phyloP scores from a whole-genome alignment of 2,888 invertebrate genomes.

The Sinopyrophorus schimmeli region DNA sequence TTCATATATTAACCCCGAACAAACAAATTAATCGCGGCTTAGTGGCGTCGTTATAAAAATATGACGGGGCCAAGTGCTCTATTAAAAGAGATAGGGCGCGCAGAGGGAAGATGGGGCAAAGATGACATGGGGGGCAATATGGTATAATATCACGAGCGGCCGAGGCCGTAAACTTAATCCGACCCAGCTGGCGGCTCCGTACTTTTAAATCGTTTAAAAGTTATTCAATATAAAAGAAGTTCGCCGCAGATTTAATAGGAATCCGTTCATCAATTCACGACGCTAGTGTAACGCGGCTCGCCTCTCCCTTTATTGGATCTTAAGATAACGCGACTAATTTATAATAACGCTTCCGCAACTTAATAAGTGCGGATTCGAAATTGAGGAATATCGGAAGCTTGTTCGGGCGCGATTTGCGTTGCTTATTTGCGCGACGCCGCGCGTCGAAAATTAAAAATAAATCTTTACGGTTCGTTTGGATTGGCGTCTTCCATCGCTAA shows the following conservation, averaged over 20 bases:
- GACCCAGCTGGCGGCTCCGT: constrained; percentile 53
- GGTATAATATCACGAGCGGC: constrained; percentile 43
- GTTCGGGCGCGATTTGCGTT: too few relatives aligned
- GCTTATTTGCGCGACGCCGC: too few relatives aligned
- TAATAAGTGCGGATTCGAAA: too few relatives aligned
- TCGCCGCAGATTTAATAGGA: constrained; percentile 57
- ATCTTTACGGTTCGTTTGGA: constrained; percentile 14
- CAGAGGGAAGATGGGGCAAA: constrained; percentile 32
- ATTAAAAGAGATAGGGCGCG: constrained; percentile 35
- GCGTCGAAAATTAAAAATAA: constrained; percentile 13
- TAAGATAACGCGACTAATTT: too few relatives aligned
- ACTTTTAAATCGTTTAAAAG: constrained; percentile 57
- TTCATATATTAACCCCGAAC: constrained; percentile 52
- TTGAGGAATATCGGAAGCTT: too few relatives aligned
- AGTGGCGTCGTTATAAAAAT: constrained; percentile 52
- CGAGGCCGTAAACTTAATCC: constrained; percentile 55
- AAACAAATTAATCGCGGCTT: constrained; percentile 54
- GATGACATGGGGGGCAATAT: constrained; percentile 38
- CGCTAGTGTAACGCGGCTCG: constrained; percentile 39
- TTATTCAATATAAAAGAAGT: constrained; percentile 58
- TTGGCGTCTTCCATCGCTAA: constrained; percentile 11
- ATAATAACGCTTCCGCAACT: too few relatives aligned
- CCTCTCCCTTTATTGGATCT: constrained; percentile 37
- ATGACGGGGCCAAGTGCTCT: constrained; percentile 47
- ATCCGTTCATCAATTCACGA: constrained; percentile 59